phyloP scores from a whole-genome alignment of 2,797 vertebrate genomes.

The Etheostoma nigrum region DNA sequence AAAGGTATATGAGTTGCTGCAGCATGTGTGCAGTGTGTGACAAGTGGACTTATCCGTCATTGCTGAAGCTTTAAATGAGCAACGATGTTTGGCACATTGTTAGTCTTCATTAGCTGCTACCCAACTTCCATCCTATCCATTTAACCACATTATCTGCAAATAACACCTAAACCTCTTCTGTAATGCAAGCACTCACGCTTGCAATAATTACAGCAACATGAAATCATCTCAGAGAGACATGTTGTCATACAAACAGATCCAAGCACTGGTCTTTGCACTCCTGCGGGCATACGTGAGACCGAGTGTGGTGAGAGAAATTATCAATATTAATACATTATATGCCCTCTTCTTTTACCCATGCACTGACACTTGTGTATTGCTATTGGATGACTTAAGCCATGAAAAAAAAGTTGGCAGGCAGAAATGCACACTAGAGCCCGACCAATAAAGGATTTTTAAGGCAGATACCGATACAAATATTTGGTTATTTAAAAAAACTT shows the following conservation, averaged over 20 bases:
- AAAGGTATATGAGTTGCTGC: not conserved
- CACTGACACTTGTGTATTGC: not conserved
- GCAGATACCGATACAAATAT: too few relatives aligned
- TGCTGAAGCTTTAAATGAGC: conserved; percentile 9
- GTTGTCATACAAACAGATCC: conserved; percentile 12
- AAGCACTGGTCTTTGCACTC: not conserved
- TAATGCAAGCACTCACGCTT: conserved; percentile 9
- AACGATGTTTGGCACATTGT: conserved; percentile 4
- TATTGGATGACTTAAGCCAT: not conserved
- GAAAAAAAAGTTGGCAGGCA: not conserved
- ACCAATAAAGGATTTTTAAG: too few relatives aligned
- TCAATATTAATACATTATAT: conserved; percentile 10
- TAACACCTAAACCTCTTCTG: conserved; percentile 6
- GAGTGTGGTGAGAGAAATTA: conserved; percentile 6
- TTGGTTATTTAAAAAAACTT: too few relatives aligned
- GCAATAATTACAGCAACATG: conserved; percentile 38
- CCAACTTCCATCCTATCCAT: conserved; percentile 15
- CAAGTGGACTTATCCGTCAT: not conserved
- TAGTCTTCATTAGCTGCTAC: conserved; percentile 1
- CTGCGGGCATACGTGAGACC: not conserved
- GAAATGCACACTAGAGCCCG: not conserved
- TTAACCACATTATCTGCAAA: conserved; percentile 4
- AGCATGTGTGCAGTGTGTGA: not conserved
- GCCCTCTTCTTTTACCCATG: not conserved
- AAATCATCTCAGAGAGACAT: conserved; percentile 13